Evolutionary conservation across 2,113 vertebrate genomes (phyloP).

Genomic region (Prietella phreatophila): DNA sequence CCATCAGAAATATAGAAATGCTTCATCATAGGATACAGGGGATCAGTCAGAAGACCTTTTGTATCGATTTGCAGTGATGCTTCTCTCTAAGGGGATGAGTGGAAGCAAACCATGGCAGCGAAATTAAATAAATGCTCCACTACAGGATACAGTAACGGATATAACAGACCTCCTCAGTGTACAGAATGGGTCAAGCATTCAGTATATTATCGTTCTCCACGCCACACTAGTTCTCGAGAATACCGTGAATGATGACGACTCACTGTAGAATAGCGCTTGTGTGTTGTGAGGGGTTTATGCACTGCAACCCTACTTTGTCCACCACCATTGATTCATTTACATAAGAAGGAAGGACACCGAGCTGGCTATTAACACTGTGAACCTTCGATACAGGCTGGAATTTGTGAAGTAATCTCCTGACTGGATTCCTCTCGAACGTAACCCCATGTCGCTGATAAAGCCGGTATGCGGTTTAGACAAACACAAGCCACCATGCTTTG

Average conservation of each 20-base stretch:
- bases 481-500: background rate
- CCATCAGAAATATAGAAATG: background rate
- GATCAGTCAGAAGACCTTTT: background rate
- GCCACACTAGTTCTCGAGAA: background rate
- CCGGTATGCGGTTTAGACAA: background rate
- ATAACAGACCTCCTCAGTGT: background rate
- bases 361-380: background rate
- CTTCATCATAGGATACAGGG: background rate
- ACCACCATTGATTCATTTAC: background rate
- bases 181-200: background rate
- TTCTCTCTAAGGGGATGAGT: background rate
- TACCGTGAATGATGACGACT: too few relatives aligned
- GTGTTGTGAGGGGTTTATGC: too few relatives aligned
- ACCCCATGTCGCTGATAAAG: constrained; percentile 6
- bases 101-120: background rate
- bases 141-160: background rate
- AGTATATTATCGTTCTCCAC: background rate
- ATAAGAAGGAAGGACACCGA: background rate
- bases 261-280: background rate
- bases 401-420: background rate
- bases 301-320: background rate
- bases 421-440: background rate
- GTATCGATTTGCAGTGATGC: background rate
- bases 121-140: background rate
- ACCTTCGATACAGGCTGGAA: background rate